These are phyloP conservation scores for Leucophenga maculata DNA, from an alignment of 2,888 invertebrate species.

Conservation along the genomic window DNA sequence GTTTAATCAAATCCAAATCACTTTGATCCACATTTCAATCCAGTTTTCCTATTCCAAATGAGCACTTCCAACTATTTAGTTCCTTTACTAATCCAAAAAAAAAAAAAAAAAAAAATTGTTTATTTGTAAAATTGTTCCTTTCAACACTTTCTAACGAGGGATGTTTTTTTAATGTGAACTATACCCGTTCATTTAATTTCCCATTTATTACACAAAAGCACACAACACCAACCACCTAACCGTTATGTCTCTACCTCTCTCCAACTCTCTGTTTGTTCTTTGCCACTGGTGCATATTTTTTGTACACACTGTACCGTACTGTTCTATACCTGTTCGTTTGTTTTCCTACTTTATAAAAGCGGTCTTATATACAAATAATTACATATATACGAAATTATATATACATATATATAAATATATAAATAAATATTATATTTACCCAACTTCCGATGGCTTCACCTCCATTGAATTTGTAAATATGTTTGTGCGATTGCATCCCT, in stretches of 20 bases:
- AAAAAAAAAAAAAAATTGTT: not conserved
- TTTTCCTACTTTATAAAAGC: conserved; percentile 53
- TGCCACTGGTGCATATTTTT: conserved; percentile 36
- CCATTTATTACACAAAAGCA: not conserved
- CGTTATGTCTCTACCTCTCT: conserved; percentile 1
- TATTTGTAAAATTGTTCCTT: not conserved
- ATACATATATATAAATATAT: conserved; percentile 27
- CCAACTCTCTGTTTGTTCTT: conserved; percentile 10
- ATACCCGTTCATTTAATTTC: not conserved
- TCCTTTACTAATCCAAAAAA: conserved; percentile 38
- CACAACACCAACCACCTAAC: not conserved
- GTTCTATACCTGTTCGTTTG: conserved; percentile 41
- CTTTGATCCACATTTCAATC: too few species aligned
- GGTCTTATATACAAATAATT: conserved; percentile 36
- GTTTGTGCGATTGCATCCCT: conserved; percentile 70
- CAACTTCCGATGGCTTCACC: conserved; percentile 53
- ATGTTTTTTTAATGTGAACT: not conserved
- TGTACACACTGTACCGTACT: conserved; percentile 49
- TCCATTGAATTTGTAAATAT: conserved; percentile 67
- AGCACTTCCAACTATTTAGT: conserved; percentile 7
- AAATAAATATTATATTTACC: conserved; percentile 23
- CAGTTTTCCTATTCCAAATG: conserved; percentile 3
- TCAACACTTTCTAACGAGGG: not conserved
- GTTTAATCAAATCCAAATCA: not conserved
- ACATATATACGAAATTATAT: conserved; percentile 23